Percentiles rank a stretch among this genome's conserved stretches.
phyloP scores from a whole-genome alignment of 2,797 vertebrate species.

The Coregonus sp. region DNA sequence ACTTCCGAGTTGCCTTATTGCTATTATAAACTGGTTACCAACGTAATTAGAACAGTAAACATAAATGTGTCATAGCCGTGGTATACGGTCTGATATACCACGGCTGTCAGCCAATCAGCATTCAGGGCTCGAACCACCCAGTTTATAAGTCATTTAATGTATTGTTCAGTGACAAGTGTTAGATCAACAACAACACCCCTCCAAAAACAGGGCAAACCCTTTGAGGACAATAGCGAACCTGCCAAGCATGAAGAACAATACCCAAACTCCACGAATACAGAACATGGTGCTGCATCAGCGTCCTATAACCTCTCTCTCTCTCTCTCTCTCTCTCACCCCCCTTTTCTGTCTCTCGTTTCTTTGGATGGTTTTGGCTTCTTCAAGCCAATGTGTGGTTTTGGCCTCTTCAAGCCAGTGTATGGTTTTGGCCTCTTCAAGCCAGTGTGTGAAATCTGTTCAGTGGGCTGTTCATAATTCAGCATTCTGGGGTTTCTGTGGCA shows the following conservation, averaged over 20 bases:
- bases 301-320: not conserved
- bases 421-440: not conserved
- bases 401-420: not conserved
- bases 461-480: conserved; percentile 13
- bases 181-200: not conserved
- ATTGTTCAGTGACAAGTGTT: not conserved
- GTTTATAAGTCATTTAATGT: not conserved
- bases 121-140: too few relatives aligned
- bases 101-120: too few relatives aligned
- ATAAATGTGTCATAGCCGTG: too few relatives aligned
- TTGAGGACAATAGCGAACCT: not conserved
- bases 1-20: too few relatives aligned
- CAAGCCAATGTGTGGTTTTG: not conserved
- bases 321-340: too few relatives aligned
- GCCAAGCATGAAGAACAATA: not conserved
- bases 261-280: not conserved
- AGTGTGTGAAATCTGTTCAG: conserved; percentile 5
- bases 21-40: too few relatives aligned
- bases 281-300: not conserved
- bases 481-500: conserved; percentile 20
- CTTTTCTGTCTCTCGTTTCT: not conserved
- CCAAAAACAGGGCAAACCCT: not conserved
- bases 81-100: too few relatives aligned
- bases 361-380: not conserved
- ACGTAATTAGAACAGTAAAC: too few relatives aligned